Percentiles rank a stretch among this genome's conserved stretches.
phyloP scores from a whole-genome alignment of 2,888 invertebrate genomes.

The Phalera bucephala region DNA sequence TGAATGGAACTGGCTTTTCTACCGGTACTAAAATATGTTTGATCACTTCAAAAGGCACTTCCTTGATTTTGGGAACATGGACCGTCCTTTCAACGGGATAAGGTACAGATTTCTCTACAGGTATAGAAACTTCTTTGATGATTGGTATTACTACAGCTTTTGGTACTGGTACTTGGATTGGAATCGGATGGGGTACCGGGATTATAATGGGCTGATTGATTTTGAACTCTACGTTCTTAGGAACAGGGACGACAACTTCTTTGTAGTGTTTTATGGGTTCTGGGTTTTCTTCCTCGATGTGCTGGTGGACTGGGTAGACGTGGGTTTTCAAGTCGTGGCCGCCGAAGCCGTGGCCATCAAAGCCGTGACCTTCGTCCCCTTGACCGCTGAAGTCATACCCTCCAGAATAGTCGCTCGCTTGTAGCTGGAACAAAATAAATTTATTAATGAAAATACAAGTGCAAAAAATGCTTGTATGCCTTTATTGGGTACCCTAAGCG shows the following conservation, averaged over 20 bases:
- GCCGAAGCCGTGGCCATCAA: slow-evolving; percentile 29
- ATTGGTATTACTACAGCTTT: slow-evolving; percentile 87
- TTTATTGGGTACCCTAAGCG: too few relatives aligned
- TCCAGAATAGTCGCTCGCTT: slow-evolving; percentile 63
- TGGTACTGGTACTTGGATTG: slow-evolving; percentile 86
- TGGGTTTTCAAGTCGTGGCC: slow-evolving; percentile 65
- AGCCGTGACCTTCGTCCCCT: slow-evolving; percentile 43
- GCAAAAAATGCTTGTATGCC: too few relatives aligned
- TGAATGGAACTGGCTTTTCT: slow-evolving; percentile 87
- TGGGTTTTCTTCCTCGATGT: slow-evolving; percentile 87
- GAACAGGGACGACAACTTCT: slow-evolving; percentile 85
- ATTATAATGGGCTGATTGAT: slow-evolving; percentile 82
- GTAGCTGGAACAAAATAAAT: slow-evolving; percentile 43
- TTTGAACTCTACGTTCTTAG: slow-evolving; percentile 84
- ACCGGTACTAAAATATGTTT: slow-evolving; percentile 87
- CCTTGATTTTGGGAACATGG: slow-evolving; percentile 86
- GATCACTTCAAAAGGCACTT: slow-evolving; percentile 86
- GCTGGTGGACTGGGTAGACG: slow-evolving; percentile 84
- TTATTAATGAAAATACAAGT: too few relatives aligned
- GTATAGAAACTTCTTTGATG: slow-evolving; percentile 86
- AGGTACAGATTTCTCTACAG: slow-evolving; percentile 88
- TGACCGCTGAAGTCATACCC: slow-evolving; percentile 45
- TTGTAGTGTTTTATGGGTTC: slow-evolving; percentile 87
- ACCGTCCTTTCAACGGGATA: slow-evolving; percentile 87
- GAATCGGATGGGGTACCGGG: slow-evolving; percentile 85